Evolutionary conservation across 2,113 vertebrate genomes (phyloP).

Genomic region (Emydocephalus ijimae): DNA sequence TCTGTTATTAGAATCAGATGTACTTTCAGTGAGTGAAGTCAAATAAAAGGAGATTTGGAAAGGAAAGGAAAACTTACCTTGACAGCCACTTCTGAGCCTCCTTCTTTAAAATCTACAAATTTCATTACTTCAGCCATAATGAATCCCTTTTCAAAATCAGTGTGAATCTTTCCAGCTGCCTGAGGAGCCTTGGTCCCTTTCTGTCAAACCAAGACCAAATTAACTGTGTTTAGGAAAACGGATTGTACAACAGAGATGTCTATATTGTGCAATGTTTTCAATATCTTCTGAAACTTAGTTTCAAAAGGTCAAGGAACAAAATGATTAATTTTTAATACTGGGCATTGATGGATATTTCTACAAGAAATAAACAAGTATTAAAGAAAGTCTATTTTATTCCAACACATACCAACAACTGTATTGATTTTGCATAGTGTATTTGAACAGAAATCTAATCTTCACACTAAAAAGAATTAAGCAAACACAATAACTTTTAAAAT

Average conservation of each 20-base stretch:
- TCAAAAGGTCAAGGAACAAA: constrained; percentile 45
- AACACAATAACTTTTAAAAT: constrained; percentile 73
- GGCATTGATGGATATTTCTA: constrained; percentile 60
- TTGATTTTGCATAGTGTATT: constrained; percentile 85
- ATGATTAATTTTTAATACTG: constrained; percentile 59
- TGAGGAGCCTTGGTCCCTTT: constrained; percentile 92
- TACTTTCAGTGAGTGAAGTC: constrained; percentile 58
- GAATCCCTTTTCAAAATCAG: constrained; percentile 93
- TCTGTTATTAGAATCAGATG: constrained; percentile 64
- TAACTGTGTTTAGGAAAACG: constrained; percentile 85
- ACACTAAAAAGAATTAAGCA: constrained; percentile 57
- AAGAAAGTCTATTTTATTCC: constrained; percentile 64
- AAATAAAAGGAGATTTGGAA: constrained; percentile 49
- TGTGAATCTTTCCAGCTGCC: constrained; percentile 91
- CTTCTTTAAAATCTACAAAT: constrained; percentile 96
- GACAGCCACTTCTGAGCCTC: constrained; percentile 86
- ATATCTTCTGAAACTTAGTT: constrained; percentile 66
- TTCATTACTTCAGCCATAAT: constrained; percentile 98
- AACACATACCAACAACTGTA: constrained; percentile 72
- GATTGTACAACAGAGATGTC: constrained; percentile 72
- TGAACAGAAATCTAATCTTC: constrained; percentile 74
- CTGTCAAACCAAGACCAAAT: constrained; percentile 81
- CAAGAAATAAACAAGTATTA: constrained; percentile 77
- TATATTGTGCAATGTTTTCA: constrained; percentile 68
- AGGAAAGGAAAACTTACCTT: constrained; percentile 74